Evolutionary conservation across 2,113 vertebrate species (phyloP).

Genomic region (Nicator chloris): DNA sequence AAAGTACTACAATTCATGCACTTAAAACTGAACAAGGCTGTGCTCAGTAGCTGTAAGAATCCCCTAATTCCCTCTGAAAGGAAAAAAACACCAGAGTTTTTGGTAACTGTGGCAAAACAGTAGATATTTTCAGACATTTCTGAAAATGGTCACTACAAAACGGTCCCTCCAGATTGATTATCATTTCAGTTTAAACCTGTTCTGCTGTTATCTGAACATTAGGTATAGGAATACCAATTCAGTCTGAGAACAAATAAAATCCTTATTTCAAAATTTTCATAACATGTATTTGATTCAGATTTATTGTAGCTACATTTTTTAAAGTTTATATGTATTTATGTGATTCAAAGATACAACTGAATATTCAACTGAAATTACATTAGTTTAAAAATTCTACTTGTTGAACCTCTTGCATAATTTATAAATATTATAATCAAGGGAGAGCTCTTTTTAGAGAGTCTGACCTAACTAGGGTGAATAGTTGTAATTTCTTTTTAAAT

Average conservation of each 20-base stretch:
- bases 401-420: neutral
- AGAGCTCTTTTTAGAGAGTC: neutral
- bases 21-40: neutral
- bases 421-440: neutral
- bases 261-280: neutral
- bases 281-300: neutral
- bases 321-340: rapidly evolving
- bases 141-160: neutral
- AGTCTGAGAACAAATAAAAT: neutral
- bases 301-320: neutral
- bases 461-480: neutral
- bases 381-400: neutral
- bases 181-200: neutral
- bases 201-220: neutral
- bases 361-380: neutral
- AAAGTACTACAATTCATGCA: neutral
- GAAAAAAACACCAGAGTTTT: neutral
- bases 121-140: neutral
- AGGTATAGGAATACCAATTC: neutral
- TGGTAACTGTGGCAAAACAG: neutral
- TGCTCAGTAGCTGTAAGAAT: neutral
- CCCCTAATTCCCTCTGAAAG: neutral
- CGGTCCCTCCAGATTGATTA: neutral
- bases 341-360: neutral
- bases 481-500: neutral